Evolutionary conservation across 92 coral and sea anemone species (phyloP).

Genomic region (Diadumene lineata): DNA sequence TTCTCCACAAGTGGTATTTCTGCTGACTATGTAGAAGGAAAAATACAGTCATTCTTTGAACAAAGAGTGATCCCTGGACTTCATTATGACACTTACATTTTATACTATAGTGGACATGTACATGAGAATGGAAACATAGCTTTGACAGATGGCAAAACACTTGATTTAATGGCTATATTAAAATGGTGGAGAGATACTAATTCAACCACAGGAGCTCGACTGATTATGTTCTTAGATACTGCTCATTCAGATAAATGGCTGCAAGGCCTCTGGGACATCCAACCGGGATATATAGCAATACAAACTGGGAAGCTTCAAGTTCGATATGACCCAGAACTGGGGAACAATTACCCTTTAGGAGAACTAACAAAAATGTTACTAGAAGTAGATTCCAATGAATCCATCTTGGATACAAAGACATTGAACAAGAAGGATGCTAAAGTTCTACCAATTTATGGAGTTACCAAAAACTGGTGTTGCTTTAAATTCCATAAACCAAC

Average conservation of each 20-base stretch:
- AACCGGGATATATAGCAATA: conserved; percentile 76
- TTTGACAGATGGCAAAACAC: conserved; percentile 75
- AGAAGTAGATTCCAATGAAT: conserved; percentile 62
- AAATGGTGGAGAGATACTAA: conserved; percentile 85
- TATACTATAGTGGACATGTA: conserved; percentile 96
- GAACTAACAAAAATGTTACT: conserved; percentile 90
- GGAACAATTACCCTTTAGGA: conserved; percentile 80
- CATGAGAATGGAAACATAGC: conserved; percentile 88
- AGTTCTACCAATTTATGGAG: conserved; percentile 86
- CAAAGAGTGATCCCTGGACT: conserved; percentile 90
- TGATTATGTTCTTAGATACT: conserved; percentile 84
- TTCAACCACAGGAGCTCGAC: conserved; percentile 72
- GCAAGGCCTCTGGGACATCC: conserved; percentile 69
- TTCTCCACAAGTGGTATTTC: conserved; percentile 92
- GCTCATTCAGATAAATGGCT: conserved; percentile 93
- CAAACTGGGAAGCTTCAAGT: conserved; percentile 81
- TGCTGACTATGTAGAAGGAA: conserved; percentile 67
- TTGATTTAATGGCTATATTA: conserved; percentile 64
- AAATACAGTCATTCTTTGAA: conserved; percentile 78
- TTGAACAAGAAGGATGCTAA: conserved; percentile 56
- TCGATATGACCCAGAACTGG: conserved; percentile 72
- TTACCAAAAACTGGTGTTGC: conserved; percentile 90
- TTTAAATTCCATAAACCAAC: conserved; percentile 96
- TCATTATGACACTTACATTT: conserved; percentile 88
- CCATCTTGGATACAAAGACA: conserved; percentile 56